Base-by-base conservation (phyloP, 2,113 vertebrate genomes). In the Pituophis catenifer region DNA sequence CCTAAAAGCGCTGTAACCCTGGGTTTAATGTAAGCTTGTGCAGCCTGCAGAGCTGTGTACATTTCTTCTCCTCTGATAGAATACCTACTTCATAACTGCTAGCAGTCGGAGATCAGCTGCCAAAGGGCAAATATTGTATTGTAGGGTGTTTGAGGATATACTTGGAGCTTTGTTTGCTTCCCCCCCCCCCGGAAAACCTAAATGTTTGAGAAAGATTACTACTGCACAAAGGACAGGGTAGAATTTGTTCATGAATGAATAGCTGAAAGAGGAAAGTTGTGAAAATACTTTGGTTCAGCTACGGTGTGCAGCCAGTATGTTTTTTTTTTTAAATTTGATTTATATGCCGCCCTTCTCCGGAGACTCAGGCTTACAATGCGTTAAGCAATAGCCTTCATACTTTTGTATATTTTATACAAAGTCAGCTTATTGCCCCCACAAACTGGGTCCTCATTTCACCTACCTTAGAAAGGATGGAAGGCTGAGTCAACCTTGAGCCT, bases 1-100 rank as follows among this genome's bases (percentile, higher is more conserved):
- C 13, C 92, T n/a, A 29, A 95, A 93, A 96, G 8, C 5, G 29
- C 33, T n/a, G 1, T 12, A 21, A 92, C 29, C 85, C 85, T 17
- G 38, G 17, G 50, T 54, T 9, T 54, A n/a, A 88, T 17, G n/a
- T 24, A 54, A 9, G 10, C 65, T 89, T 0, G 94, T 55, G 52
- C 52, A 38, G 24, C 7, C n/a, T 8, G 33, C 70, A 38, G 17
- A 81, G 70, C 33, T 17, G 70, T 81, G 24, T 26, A 53, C 3
- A 7, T n/a, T 81, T 23, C 12, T 3, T 33, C 23, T 85, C 52
- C 11, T 59, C 23, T 38, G 5, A 29, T 1, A 29, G 29, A 65
- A 70, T 50, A 91, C 59, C 26, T 50, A 44, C 44, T 17, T 55
- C 19, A 55, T 81, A 86, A 91, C 53, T 59, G 38, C 54, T 17